Conservation (phyloP, 2,888 invertebrate genomes). For the Parascotia fuliginaria region DNA sequence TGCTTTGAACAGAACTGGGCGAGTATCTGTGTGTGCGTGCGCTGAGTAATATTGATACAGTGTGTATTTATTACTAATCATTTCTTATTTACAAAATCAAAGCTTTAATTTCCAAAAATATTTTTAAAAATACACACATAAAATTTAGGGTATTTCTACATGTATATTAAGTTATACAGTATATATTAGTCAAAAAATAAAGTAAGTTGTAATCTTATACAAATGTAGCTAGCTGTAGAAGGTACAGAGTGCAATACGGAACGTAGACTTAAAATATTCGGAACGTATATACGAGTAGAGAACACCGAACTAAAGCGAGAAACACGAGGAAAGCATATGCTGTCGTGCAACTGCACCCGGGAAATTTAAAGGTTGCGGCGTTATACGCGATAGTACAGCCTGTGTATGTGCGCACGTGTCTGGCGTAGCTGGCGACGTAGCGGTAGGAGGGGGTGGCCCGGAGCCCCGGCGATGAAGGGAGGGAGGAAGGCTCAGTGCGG, state of each 20-base stretch:
- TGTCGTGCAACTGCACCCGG: conserved; percentile 36
- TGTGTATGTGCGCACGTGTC: conserved; percentile 62
- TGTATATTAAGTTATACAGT: no score
- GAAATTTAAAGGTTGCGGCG: conserved; percentile 24
- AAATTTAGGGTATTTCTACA: no score
- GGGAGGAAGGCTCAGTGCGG: conserved; percentile 47
- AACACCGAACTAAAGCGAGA: neutral
- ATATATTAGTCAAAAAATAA: no score
- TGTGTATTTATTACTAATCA: conserved; percentile 40
- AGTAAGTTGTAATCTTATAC: no score
- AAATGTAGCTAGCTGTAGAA: no score
- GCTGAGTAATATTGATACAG: conserved; percentile 47
- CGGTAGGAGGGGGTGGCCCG: conserved; percentile 24
- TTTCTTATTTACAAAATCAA: neutral
- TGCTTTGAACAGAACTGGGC: conserved; percentile 55
- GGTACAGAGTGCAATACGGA: neutral
- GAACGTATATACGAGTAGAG: neutral
- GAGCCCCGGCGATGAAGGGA: conserved; percentile 26
- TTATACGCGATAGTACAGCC: conserved; percentile 24
- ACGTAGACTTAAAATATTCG: neutral
- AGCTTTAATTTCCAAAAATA: no score
- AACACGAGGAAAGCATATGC: conserved; percentile 11
- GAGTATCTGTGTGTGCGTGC: conserved; percentile 47
- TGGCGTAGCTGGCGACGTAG: conserved; percentile 37
- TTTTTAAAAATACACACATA: no score